Evolutionary conservation across 2,797 vertebrate genomes (phyloP).

Genomic region (Ceryle rudis): DNA sequence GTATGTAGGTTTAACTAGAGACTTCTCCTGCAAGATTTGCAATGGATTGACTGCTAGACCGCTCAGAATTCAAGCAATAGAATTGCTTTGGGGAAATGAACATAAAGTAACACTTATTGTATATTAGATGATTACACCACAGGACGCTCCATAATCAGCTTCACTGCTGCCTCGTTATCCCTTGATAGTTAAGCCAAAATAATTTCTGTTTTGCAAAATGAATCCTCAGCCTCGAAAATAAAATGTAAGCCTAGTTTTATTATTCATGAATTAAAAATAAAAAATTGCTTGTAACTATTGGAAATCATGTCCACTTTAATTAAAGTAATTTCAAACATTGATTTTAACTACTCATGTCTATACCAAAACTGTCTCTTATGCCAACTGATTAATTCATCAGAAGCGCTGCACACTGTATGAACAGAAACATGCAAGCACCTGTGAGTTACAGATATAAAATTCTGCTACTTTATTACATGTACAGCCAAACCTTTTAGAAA

Average conservation of each 20-base stretch:
- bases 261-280: not conserved
- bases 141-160: not conserved
- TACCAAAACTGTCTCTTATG: not conserved
- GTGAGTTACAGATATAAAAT: not conserved
- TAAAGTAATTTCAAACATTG: not conserved
- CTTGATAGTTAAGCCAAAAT: not conserved
- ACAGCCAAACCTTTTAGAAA: not conserved
- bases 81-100: not conserved
- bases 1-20: not conserved
- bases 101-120: not conserved
- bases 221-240: not conserved
- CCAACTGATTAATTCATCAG: not conserved
- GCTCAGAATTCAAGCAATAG: not conserved
- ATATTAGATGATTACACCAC: not conserved
- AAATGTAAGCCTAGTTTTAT: not conserved
- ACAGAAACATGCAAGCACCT: not conserved
- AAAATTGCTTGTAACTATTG: not conserved
- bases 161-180: not conserved
- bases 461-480: not conserved
- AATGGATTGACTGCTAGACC: not conserved
- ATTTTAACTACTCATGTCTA: not conserved
- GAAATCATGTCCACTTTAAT: not conserved
- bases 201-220: not conserved
- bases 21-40: not conserved
- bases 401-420: not conserved